A percentile compares a stretch with the other conserved stretches of the same genome.
These are phyloP conservation scores for Lordiphosa collinella DNA, from an alignment of 1,140 invertebrate species.

Conservation along the genomic window DNA sequence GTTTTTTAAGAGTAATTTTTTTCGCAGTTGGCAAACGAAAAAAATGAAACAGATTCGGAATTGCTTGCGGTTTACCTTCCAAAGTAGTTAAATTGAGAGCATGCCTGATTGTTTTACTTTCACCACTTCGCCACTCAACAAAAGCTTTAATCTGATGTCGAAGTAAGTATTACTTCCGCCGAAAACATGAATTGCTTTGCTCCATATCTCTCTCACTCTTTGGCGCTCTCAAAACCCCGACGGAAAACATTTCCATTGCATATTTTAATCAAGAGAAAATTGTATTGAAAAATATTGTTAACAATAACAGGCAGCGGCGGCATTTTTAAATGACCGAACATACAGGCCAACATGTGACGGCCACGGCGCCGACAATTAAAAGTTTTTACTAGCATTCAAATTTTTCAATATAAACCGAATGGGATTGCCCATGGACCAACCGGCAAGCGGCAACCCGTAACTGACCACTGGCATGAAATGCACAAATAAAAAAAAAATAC, in stretches of 20 bases:
- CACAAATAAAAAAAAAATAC: conserved; percentile 22
- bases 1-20: too few species aligned
- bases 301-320: conserved; percentile 61
- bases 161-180: too few species aligned
- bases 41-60: too few species aligned
- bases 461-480: conserved; percentile 53
- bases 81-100: too few species aligned
- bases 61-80: too few species aligned
- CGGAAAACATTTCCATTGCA: conserved; percentile 72
- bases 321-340: conserved; percentile 56
- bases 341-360: conserved; percentile 44
- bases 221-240: background rate
- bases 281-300: conserved; percentile 75
- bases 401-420: conserved; percentile 70
- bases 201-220: too few species aligned
- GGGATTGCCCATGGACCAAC: conserved; percentile 38
- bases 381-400: conserved; percentile 76
- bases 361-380: conserved; percentile 64
- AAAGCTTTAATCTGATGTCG: too few species aligned
- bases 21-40: too few species aligned
- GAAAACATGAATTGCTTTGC: too few species aligned
- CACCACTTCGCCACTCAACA: too few species aligned
- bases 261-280: conserved; percentile 76
- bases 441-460: conserved; percentile 43
- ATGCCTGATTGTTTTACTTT: too few species aligned